Conservation (phyloP, 64 coral and sea anemone species). For the Actinia tenebrosa region DNA sequence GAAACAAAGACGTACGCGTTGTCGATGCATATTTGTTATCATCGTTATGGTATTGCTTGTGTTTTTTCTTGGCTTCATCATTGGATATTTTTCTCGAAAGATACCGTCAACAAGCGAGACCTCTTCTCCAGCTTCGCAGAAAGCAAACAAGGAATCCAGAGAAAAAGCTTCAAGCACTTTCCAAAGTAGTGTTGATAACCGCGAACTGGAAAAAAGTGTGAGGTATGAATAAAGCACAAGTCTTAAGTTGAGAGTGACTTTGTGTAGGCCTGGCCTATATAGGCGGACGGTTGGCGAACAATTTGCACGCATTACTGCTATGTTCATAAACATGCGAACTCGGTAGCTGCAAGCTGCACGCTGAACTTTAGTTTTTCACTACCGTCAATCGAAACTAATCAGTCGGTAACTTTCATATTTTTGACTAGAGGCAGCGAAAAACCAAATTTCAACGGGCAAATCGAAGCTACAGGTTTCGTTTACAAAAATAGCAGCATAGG, state of each 20-base stretch:
- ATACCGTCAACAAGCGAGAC: background rate
- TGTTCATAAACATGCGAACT: too few relatives aligned
- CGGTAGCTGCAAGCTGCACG: too few relatives aligned
- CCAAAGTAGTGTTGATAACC: background rate
- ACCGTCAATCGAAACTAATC: too few relatives aligned
- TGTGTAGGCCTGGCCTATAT: background rate
- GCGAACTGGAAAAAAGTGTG: background rate
- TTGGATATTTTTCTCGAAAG: slow-evolving; percentile 22
- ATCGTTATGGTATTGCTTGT: background rate
- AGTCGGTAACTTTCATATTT: too few relatives aligned
- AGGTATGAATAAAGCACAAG: background rate
- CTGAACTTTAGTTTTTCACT: too few relatives aligned
- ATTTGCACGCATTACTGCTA: too few relatives aligned
- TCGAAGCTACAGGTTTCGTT: too few relatives aligned
- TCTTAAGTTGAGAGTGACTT: background rate
- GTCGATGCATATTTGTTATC: background rate
- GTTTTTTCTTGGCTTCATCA: slow-evolving; percentile 3
- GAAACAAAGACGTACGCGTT: background rate
- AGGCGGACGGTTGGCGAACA: too few relatives aligned
- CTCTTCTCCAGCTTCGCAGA: background rate
- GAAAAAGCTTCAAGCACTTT: background rate
- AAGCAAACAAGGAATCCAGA: background rate
- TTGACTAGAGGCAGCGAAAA: too few relatives aligned
- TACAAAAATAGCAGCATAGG: too few relatives aligned
- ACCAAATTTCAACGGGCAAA: too few relatives aligned